These are phyloP conservation scores for Sthenelais limicola DNA, from an alignment of 2,888 invertebrate species.

Conservation along the genomic window DNA sequence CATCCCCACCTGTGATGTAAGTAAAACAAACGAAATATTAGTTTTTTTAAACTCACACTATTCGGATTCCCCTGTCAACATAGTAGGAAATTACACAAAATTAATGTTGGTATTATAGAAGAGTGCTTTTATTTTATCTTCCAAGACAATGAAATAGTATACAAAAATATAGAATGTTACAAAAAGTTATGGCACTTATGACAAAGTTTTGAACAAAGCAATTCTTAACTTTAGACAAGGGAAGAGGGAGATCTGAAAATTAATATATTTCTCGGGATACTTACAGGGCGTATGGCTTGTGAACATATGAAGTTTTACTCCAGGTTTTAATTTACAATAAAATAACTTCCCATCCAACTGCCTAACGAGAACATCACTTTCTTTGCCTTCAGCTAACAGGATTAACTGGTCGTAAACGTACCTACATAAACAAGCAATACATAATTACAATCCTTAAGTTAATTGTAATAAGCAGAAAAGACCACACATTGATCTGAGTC, in stretches of 20 bases:
- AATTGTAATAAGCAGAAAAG: too few species aligned
- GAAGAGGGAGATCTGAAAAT: background rate
- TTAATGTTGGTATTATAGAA: too few species aligned
- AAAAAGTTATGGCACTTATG: too few species aligned
- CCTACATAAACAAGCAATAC: conserved; percentile 1
- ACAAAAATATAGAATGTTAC: too few species aligned
- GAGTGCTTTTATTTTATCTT: too few species aligned
- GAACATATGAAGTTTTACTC: conserved; percentile 85
- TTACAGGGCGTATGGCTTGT: conserved; percentile 88
- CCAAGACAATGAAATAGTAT: too few species aligned
- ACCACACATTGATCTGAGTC: too few species aligned
- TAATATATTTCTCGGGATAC: conserved; percentile 44
- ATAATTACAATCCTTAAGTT: background rate
- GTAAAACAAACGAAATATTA: too few species aligned
- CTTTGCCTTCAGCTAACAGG: background rate
- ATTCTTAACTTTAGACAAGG: background rate
- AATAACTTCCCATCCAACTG: conserved; percentile 44
- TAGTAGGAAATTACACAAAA: too few species aligned
- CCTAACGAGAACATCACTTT: conserved; percentile 51
- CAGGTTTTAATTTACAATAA: conserved; percentile 74
- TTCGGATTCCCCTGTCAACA: too few species aligned
- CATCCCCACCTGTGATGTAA: conserved; percentile 87
- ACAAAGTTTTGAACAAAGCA: too few species aligned
- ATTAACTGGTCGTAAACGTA: conserved; percentile 21
- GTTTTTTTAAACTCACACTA: too few species aligned